phyloP scores from a whole-genome alignment of 2,113 vertebrate genomes.

The Proteles cristata region DNA sequence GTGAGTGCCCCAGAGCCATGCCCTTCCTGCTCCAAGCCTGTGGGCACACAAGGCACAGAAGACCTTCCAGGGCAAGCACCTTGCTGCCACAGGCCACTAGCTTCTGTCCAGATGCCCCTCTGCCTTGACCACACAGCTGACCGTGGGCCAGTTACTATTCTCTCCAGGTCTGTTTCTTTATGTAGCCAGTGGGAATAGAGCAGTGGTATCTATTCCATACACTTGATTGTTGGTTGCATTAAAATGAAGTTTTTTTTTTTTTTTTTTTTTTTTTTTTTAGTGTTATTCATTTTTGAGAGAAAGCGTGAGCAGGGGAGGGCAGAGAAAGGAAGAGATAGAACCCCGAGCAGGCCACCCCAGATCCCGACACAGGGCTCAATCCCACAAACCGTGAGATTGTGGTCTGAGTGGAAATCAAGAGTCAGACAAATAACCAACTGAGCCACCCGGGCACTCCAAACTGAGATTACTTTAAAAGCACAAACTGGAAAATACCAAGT shows the following conservation, averaged over 20 bases:
- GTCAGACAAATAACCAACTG: too few species aligned
- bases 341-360: too few species aligned
- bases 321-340: too few species aligned
- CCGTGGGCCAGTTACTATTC: not conserved
- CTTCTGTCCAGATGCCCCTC: not conserved
- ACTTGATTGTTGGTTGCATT: not conserved
- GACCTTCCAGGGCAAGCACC: not conserved
- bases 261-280: not conserved
- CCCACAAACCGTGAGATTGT: too few species aligned
- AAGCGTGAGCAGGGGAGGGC: too few species aligned
- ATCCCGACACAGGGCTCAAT: too few species aligned
- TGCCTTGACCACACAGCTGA: not conserved
- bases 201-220: not conserved
- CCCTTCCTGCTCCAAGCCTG: not conserved
- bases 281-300: too few species aligned
- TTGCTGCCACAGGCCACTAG: not conserved
- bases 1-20: not conserved
- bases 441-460: not conserved
- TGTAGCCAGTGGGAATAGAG: not conserved
- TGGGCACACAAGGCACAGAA: not conserved
- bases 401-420: too few species aligned
- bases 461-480: not conserved
- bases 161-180: not conserved
- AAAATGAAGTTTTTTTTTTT: not conserved
- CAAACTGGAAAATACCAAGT: constrained; percentile 24